Evolutionary conservation across 2,797 vertebrate genomes (phyloP).

Genomic region (Leucoraja ocellata): DNA sequence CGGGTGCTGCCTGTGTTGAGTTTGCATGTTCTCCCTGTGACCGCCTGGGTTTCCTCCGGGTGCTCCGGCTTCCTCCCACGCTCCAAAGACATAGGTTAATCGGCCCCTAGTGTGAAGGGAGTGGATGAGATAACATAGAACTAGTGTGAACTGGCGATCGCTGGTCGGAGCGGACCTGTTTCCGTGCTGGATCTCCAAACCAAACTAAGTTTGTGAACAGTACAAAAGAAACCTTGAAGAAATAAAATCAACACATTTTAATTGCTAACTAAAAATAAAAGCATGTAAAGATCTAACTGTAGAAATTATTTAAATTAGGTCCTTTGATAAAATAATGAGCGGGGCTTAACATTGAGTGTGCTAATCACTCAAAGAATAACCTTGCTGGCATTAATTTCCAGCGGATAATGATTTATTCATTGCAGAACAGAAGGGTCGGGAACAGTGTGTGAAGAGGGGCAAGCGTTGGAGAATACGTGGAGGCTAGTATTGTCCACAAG

Average conservation of each 20-base stretch:
- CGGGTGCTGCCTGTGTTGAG: no score
- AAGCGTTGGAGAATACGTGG: background rate
- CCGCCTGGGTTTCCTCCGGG: no score
- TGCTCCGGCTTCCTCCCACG: no score
- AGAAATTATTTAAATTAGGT: conserved; percentile 5
- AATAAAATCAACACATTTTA: background rate
- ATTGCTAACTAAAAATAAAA: background rate
- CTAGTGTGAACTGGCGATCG: no score
- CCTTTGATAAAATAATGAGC: background rate
- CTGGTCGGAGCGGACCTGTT: no score
- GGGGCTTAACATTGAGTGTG: background rate
- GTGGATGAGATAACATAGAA: no score
- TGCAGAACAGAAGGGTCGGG: background rate
- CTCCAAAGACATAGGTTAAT: no score
- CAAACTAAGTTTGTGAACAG: background rate
- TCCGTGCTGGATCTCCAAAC: no score
- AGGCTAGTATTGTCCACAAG: background rate
- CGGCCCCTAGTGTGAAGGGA: no score
- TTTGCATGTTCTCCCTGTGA: no score
- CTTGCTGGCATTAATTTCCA: conserved; percentile 2
- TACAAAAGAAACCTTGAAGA: background rate
- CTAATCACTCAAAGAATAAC: conserved; percentile 15
- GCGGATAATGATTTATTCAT: background rate
- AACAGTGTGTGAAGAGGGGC: background rate
- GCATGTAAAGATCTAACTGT: background rate